Conservation (phyloP, 1,140 invertebrate species). For the Hycleus phaleratus region DNA sequence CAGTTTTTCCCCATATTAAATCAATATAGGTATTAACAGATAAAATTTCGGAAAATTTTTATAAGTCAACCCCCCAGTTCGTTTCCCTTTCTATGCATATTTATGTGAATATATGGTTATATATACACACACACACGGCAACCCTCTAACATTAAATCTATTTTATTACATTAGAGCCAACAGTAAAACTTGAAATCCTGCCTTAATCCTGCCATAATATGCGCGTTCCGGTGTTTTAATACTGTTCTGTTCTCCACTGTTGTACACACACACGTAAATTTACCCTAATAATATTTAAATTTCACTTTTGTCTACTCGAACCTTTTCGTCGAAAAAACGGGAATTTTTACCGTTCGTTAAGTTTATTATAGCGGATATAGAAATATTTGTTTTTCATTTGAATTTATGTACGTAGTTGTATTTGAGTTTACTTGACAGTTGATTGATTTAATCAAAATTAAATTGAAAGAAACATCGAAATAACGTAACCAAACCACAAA, state of each 20-base stretch:
- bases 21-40: background rate
- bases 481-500: no score
- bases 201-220: slow-evolving; percentile 9
- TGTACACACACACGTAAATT: background rate
- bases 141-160: slow-evolving; percentile 16
- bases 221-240: slow-evolving; percentile 12
- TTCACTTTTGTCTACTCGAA: no score
- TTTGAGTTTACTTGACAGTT: no score
- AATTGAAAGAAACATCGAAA: no score
- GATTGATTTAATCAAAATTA: no score
- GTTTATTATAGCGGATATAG: no score
- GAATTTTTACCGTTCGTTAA: no score
- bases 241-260: background rate
- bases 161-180: slow-evolving; percentile 15
- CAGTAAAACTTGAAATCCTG: slow-evolving; percentile 8
- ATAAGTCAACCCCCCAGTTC: background rate
- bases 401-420: no score
- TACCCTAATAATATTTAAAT: no score
- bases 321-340: no score
- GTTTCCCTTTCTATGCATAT: slow-evolving; percentile 5
- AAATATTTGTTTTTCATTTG: no score
- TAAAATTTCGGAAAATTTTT: background rate
- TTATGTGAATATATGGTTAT: no score
- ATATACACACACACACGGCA: background rate
- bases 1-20: background rate